phyloP scores from a whole-genome alignment of 92 coral and sea anemone species.

The Heteractis magnifica region DNA sequence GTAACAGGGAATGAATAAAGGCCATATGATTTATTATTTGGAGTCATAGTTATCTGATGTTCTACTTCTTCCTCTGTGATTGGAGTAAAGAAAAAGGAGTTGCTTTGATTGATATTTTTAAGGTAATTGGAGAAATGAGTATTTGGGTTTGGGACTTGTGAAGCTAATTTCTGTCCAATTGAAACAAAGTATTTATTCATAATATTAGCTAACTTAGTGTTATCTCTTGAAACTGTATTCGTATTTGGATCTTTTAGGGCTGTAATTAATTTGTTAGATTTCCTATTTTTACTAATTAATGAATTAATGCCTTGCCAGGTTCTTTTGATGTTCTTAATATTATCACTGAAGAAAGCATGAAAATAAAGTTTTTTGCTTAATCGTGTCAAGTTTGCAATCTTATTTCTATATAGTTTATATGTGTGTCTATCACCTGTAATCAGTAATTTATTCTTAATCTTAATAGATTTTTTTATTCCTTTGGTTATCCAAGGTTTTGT shows the following conservation, averaged over 20 bases:
- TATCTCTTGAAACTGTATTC: conserved; percentile 11
- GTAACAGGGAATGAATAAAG: conserved; percentile 41
- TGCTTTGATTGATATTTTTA: not conserved
- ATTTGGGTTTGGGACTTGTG: conserved; percentile 26
- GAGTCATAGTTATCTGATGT: conserved; percentile 31
- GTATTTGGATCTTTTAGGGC: conserved; percentile 8
- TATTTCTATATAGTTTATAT: conserved; percentile 16
- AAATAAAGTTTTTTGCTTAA: conserved; percentile 32
- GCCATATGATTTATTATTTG: conserved; percentile 30
- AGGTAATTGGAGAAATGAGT: conserved; percentile 31
- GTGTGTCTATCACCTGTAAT: not conserved
- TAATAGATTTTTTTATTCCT: no score
- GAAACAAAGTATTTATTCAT: conserved; percentile 48
- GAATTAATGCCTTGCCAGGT: conserved; percentile 60
- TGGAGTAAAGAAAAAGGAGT: conserved; percentile 35
- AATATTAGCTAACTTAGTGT: conserved; percentile 18
- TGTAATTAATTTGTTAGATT: conserved; percentile 16
- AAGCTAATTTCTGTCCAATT: conserved; percentile 36
- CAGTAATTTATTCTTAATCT: no score
- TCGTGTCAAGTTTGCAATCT: conserved; percentile 14
- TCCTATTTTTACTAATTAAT: conserved; percentile 15
- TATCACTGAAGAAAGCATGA: conserved; percentile 34
- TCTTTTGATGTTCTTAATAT: conserved; percentile 38
- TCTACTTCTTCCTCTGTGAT: conserved; percentile 35
- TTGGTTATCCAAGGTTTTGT: no score